Conservation (phyloP, 2,888 invertebrate genomes). For the Dynastes hyllus region DNA sequence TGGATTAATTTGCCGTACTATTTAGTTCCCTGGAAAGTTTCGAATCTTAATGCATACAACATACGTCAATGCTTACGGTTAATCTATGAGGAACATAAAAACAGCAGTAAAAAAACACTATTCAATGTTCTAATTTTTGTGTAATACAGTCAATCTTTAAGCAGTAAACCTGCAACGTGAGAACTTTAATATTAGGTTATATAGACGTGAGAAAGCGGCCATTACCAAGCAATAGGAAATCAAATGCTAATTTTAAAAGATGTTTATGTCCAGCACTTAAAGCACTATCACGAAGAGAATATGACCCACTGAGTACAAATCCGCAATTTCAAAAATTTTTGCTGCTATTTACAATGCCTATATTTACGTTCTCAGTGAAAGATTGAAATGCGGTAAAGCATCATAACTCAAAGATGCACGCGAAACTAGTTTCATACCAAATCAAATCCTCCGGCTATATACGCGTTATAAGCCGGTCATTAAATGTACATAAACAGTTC, state of each 20-base stretch:
- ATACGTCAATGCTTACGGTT: too few relatives aligned
- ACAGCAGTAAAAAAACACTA: too few relatives aligned
- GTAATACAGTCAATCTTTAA: too few relatives aligned
- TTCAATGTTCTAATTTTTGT: too few relatives aligned
- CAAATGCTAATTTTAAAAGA: neutral
- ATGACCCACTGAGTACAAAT: conserved; percentile 4
- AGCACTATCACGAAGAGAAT: neutral
- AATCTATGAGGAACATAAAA: too few relatives aligned
- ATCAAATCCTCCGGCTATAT: conserved; percentile 23
- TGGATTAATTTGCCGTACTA: too few relatives aligned
- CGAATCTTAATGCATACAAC: too few relatives aligned
- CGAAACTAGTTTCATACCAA: conserved; percentile 21
- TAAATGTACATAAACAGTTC: conserved; percentile 23
- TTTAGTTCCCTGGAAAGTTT: too few relatives aligned
- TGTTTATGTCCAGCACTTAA: neutral
- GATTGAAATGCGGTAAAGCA: conserved; percentile 4
- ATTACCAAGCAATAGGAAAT: neutral
- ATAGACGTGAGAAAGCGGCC: neutral
- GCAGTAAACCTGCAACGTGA: neutral
- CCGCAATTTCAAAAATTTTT: neutral
- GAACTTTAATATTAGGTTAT: neutral
- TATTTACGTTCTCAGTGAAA: neutral
- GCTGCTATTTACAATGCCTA: neutral
- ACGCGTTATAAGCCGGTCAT: conserved; percentile 12
- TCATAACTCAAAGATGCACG: conserved; percentile 10